These are phyloP conservation scores for Paraplagusia blochii DNA, from an alignment of 2,113 vertebrate species.

Conservation along the genomic window DNA sequence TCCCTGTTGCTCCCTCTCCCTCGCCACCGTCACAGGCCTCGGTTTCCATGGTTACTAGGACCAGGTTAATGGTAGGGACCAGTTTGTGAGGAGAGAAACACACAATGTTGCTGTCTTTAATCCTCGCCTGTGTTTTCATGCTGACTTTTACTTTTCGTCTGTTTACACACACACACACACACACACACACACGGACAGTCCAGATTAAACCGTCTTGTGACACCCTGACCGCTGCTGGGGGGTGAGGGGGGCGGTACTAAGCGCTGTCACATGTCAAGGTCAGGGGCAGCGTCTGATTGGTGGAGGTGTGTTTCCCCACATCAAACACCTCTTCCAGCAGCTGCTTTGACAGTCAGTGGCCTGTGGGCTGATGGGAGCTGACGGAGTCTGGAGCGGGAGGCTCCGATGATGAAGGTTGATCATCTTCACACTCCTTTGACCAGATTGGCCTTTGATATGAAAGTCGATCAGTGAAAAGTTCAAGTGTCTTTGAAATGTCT, in stretches of 20 bases:
- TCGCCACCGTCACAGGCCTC: constrained; percentile 32
- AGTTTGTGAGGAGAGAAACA: constrained; percentile 4
- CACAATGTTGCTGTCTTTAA: too few relatives aligned
- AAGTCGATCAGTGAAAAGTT: too few relatives aligned
- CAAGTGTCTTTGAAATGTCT: too few relatives aligned
- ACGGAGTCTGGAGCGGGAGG: constrained; percentile 7
- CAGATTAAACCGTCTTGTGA: constrained; percentile 40
- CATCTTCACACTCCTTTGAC: too few relatives aligned
- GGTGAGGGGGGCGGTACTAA: constrained; percentile 45
- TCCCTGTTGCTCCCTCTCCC: neutral
- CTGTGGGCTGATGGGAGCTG: constrained; percentile 38
- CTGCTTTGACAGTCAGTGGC: constrained; percentile 65
- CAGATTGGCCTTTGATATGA: too few relatives aligned
- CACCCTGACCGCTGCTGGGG: constrained; percentile 5
- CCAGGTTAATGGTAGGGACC: constrained; percentile 40
- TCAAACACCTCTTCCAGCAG: constrained; percentile 69
- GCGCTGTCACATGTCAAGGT: constrained; percentile 55
- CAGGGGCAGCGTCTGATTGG: constrained; percentile 40
- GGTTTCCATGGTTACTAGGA: constrained; percentile 52
- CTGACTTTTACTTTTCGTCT: too few relatives aligned
- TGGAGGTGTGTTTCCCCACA: constrained; percentile 55
- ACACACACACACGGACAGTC: constrained; percentile 11
- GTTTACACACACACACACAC: neutral
- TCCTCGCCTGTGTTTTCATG: neutral
- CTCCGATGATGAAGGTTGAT: too few relatives aligned